Percentiles rank a stretch among this genome's conserved stretches.
Conservation (phyloP, 2,797 vertebrate species). For the Ataeniobius toweri region DNA sequence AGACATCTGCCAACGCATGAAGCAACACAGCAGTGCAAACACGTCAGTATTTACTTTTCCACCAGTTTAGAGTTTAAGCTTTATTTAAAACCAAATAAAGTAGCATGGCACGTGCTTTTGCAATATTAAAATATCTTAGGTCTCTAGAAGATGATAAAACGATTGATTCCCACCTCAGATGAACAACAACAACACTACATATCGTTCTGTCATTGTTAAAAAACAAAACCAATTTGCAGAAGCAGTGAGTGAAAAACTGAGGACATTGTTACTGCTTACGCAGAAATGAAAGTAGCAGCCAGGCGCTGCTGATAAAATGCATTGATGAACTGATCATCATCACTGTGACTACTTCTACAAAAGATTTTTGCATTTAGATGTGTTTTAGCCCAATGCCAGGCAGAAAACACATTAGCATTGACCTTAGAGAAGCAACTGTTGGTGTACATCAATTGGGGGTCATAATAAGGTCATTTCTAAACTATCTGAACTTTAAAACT, state of each 20-base stretch:
- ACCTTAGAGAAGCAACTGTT: background rate
- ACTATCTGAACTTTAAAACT: background rate
- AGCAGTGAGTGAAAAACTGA: background rate
- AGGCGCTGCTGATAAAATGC: background rate
- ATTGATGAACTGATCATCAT: no score
- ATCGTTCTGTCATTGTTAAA: background rate
- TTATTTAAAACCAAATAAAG: background rate
- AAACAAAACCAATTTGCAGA: background rate
- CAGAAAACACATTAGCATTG: background rate
- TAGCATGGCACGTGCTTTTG: background rate
- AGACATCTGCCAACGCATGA: background rate
- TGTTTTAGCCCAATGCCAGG: background rate
- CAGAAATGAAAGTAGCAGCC: background rate
- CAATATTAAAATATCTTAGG: background rate
- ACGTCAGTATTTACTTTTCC: background rate
- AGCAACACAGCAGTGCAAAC: background rate
- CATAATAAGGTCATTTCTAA: background rate
- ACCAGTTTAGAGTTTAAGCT: constrained; percentile 3
- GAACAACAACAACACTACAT: background rate
- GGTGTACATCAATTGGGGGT: no score
- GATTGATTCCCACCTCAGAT: background rate
- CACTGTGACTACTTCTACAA: background rate
- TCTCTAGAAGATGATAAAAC: background rate
- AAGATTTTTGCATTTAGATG: background rate
- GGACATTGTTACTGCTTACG: background rate